Evolutionary conservation across 2,888 invertebrate species (phyloP).

Genomic region (Rugalucina vietnamica): DNA sequence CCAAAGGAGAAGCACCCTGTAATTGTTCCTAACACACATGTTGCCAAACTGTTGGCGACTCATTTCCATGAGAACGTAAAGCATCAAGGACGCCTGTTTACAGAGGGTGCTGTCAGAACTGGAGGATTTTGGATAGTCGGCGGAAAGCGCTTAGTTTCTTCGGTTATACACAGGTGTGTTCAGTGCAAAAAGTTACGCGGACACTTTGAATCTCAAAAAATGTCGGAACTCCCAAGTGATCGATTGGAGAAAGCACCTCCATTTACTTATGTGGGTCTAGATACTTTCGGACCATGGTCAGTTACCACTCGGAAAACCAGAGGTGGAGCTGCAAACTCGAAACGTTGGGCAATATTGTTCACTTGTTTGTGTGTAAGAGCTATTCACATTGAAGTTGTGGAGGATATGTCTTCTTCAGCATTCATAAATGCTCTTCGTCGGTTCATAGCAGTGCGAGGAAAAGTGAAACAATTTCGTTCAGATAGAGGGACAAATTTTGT

Average conservation of each 20-base stretch:
- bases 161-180: slow-evolving; percentile 42
- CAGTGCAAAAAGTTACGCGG: slow-evolving; percentile 32
- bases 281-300: slow-evolving; percentile 47
- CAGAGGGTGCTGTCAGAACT: slow-evolving; percentile 48
- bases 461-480: slow-evolving; percentile 40
- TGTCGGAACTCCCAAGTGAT: slow-evolving; percentile 57
- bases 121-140: slow-evolving; percentile 54
- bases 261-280: slow-evolving; percentile 55
- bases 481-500: slow-evolving; percentile 58
- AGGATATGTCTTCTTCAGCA: slow-evolving; percentile 43
- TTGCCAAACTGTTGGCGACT: slow-evolving; percentile 31
- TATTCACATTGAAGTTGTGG: slow-evolving; percentile 54
- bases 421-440: slow-evolving; percentile 55
- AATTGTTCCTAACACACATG: slow-evolving; percentile 40
- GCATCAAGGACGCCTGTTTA: slow-evolving; percentile 56
- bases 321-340: slow-evolving; percentile 39
- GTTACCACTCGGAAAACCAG: slow-evolving; percentile 33
- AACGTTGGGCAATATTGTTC: slow-evolving; percentile 57
- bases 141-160: slow-evolving; percentile 25
- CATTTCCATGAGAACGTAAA: slow-evolving; percentile 44
- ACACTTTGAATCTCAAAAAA: slow-evolving; percentile 33
- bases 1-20: slow-evolving; percentile 36
- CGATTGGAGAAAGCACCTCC: slow-evolving; percentile 46
- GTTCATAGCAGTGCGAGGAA: slow-evolving; percentile 46
- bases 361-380: slow-evolving; percentile 51